Base-by-base conservation (phyloP, 2,113 vertebrate species). In the Numida meleagris region DNA sequence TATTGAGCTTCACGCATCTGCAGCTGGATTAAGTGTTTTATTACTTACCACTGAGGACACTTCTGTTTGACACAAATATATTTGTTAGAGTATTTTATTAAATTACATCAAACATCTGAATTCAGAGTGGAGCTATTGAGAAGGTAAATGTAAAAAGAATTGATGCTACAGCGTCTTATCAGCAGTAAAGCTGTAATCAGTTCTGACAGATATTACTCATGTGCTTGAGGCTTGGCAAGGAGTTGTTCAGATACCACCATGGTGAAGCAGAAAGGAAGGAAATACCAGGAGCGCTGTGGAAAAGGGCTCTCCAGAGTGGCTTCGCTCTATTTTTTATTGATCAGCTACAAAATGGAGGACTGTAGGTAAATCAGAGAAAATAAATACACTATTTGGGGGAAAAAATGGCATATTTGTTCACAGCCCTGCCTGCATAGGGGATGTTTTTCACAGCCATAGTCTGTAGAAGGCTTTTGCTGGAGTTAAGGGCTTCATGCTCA, bases 1-100 rank as follows among this genome's bases (percentile, higher is more conserved):
- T 96, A 94, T 77, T 91, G 46, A 82, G 85, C 93, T 95, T 86
- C 91, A 76, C 70, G 93, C 68, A 91, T 95, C 89, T 94, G 87
- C 68, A 87, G 84, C 84, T 94, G 93, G 87, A 96, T 96, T 96
- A 94, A 95, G 72, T 94, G 93, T 91, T 96, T 95, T 94, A 96
- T 95, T 96, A 96, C 96, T 93, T 92, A 96, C 91, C 79, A 40
- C 89, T 17, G 79, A 95, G 95, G 84, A 95, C 84, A 74, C 75
- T 96, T 95, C 71, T 95, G 89, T 43, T 94, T 91, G 93, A 95
- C 95, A 95, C 91, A 93, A 96, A 93, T 90, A 86, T 91, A 96
- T 95, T 95, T 96, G 89, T 92, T 85, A 85, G 85, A 90, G 93
- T 77, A 90, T 96, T 97, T 95, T 94, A 95, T 97, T 96, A 91